Conservation (phyloP, 2,888 invertebrate species). For the Cacoxenus indagator region DNA sequence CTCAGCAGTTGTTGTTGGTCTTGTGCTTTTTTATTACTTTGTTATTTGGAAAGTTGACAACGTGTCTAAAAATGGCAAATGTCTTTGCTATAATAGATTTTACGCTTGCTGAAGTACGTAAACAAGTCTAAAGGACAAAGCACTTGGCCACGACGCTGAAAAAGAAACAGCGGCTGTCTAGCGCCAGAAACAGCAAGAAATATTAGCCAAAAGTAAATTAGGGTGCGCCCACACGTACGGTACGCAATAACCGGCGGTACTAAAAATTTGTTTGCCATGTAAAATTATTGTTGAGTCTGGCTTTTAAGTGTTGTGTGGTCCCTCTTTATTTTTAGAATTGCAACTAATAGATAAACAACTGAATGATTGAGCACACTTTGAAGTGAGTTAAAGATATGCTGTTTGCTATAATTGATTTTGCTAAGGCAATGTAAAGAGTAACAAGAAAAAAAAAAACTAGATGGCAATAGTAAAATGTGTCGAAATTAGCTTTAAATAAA, state of each 20-base stretch:
- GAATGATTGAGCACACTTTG: too few species aligned
- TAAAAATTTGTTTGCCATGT: background rate
- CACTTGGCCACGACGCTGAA: too few species aligned
- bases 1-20: background rate
- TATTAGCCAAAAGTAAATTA: constrained; percentile 9
- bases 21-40: background rate
- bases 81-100: constrained; percentile 14
- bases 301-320: too few species aligned
- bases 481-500: too few species aligned
- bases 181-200: background rate
- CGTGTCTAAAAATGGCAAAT: constrained; percentile 6
- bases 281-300: background rate
- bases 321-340: background rate
- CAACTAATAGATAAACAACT: background rate
- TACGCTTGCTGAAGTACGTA: background rate
- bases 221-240: background rate
- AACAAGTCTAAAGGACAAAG: background rate
- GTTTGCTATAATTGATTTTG: too few species aligned
- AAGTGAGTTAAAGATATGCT: too few species aligned
- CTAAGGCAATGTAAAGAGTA: too few species aligned
- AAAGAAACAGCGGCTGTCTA: too few species aligned
- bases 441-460: too few species aligned
- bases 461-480: too few species aligned
- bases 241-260: background rate
- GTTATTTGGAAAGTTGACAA: background rate